phyloP scores from a whole-genome alignment of 2,113 vertebrate genomes.

The Gymnogyps californianus region DNA sequence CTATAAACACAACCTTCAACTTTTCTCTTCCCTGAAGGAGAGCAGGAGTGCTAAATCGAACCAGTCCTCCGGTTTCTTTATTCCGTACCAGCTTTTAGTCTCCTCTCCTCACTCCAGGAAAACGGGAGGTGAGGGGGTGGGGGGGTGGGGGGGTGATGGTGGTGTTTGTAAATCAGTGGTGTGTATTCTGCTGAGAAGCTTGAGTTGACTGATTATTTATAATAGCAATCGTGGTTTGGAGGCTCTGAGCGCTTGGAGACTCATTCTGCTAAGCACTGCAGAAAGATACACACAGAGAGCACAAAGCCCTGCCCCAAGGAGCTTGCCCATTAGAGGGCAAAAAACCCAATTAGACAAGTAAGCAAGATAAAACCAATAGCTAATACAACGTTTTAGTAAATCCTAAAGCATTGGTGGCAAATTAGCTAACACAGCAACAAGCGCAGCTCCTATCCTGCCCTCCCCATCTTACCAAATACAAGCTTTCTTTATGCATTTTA shows the following conservation, averaged over 20 bases:
- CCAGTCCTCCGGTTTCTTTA: neutral
- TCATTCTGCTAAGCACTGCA: neutral
- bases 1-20: neutral
- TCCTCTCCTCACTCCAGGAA: neutral
- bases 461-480: neutral
- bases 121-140: neutral
- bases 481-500: neutral
- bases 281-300: neutral
- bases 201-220: neutral
- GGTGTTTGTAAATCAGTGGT: neutral
- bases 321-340: neutral
- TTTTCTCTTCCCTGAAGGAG: neutral
- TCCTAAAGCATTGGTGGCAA: neutral
- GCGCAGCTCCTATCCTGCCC: neutral
- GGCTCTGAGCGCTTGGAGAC: neutral
- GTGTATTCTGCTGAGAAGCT: neutral
- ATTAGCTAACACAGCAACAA: neutral
- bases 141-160: neutral
- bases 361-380: neutral
- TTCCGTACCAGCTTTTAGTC: neutral
- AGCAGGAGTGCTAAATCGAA: neutral
- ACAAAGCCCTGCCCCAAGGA: neutral
- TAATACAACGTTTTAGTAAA: neutral
- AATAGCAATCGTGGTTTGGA: rapidly evolving
- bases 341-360: neutral